Conservation (phyloP, 2,113 vertebrate genomes). For the Pithys albifrons region DNA sequence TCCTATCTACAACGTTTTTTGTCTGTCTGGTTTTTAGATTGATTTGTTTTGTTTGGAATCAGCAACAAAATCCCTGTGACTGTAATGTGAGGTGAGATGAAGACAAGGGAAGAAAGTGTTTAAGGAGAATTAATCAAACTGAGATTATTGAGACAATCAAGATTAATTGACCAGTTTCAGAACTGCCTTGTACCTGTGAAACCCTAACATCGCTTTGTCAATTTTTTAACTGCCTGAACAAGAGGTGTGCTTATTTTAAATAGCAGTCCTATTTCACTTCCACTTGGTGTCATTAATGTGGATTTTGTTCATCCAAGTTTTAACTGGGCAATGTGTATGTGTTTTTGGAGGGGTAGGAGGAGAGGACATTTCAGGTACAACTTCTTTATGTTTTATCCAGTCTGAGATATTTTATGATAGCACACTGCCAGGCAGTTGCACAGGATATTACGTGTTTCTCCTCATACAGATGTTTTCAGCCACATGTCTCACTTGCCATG, state of each 20-base stretch:
- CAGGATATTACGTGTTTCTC: not conserved
- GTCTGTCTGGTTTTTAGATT: not conserved
- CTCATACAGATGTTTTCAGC: not conserved
- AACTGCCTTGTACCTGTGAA: not conserved
- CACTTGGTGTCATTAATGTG: not conserved
- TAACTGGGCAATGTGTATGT: not conserved
- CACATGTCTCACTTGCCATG: not conserved
- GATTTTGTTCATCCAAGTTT: not conserved
- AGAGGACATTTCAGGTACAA: not conserved
- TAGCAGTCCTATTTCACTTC: not conserved
- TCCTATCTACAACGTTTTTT: not conserved
- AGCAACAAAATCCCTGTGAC: not conserved
- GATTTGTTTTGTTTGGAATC: not conserved
- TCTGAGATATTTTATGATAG: not conserved
- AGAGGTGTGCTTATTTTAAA: not conserved
- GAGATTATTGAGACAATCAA: not conserved
- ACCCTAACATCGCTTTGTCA: not conserved
- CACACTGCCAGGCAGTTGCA: not conserved
- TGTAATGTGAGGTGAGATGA: not conserved
- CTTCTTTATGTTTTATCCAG: not conserved
- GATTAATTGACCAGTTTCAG: conserved; percentile 1
- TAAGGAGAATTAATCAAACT: not conserved
- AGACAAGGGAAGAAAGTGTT: not conserved
- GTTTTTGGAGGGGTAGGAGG: not conserved
- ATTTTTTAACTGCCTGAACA: not conserved